These are phyloP conservation scores for Orchestes rusci DNA, from an alignment of 2,888 invertebrate species.

Conservation along the genomic window DNA sequence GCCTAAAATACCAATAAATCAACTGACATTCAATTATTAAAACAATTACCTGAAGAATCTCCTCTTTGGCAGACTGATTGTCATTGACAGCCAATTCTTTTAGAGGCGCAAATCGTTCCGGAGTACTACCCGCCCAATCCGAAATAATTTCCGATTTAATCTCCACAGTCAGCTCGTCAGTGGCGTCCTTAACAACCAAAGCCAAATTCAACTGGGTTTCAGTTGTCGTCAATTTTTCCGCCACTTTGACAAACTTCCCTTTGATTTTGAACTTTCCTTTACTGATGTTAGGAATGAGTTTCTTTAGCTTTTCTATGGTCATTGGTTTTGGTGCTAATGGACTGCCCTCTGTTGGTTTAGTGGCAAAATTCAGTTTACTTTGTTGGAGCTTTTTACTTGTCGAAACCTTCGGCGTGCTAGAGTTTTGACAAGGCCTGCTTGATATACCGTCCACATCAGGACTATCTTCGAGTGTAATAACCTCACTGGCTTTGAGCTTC, in stretches of 20 bases:
- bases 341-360: too few relatives aligned
- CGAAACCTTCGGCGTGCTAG: too few relatives aligned
- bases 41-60: constrained; percentile 30
- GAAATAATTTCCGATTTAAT: constrained; percentile 53
- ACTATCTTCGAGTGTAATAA: constrained; percentile 30
- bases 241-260: constrained; percentile 50
- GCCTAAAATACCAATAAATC: constrained; percentile 31
- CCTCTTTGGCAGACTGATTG: constrained; percentile 26
- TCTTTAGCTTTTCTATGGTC: constrained; percentile 29
- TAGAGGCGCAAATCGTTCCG: constrained; percentile 32
- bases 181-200: constrained; percentile 52
- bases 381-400: constrained; percentile 17
- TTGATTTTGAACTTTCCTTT: constrained; percentile 50
- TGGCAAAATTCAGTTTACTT: constrained; percentile 15
- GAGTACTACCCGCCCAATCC: constrained; percentile 47
- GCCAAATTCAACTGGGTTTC: constrained; percentile 51
- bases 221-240: constrained; percentile 50
- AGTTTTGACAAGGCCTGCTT: too few relatives aligned
- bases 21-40: background rate
- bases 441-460: too few relatives aligned
- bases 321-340: constrained; percentile 23
- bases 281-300: constrained; percentile 33
- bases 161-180: constrained; percentile 49
- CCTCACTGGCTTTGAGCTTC: constrained; percentile 2
- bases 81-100: constrained; percentile 27